These are phyloP conservation scores for Anoncus sp. DNA, from an alignment of 2,888 invertebrate genomes.

Conservation along the genomic window DNA sequence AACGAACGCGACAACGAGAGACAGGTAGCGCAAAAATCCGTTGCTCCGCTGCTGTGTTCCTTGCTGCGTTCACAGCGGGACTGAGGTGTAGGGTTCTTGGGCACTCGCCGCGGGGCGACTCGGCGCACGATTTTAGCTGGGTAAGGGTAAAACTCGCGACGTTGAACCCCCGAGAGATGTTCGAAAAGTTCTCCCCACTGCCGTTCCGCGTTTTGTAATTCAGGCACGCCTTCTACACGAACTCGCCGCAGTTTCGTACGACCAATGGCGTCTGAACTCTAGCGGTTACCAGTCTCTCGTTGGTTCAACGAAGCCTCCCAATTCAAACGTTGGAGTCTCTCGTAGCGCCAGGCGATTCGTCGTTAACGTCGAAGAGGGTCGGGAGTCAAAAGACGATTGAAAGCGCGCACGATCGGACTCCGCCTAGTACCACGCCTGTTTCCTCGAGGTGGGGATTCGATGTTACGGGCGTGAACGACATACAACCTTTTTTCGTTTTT, in stretches of 20 bases:
- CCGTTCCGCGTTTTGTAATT: not conserved
- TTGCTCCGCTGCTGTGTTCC: conserved; percentile 75
- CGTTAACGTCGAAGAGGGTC: not conserved
- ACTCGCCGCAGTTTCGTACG: not conserved
- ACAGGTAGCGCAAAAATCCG: conserved; percentile 67
- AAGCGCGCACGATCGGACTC: conserved; percentile 74
- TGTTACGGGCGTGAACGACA: conserved; percentile 25
- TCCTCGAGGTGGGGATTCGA: conserved; percentile 7
- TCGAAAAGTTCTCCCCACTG: conserved; percentile 56
- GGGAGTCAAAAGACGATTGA: conserved; percentile 34
- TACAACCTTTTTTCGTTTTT: conserved; percentile 11
- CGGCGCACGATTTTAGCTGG: conserved; percentile 73
- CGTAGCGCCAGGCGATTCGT: too few species aligned
- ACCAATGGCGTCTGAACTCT: conserved; percentile 35
- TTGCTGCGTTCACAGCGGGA: conserved; percentile 83
- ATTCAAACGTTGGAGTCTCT: too few species aligned
- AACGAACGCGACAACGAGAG: conserved; percentile 55
- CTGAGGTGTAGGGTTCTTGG: conserved; percentile 77
- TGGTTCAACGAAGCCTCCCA: too few species aligned
- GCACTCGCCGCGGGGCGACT: conserved; percentile 81
- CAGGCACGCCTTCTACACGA: conserved; percentile 57
- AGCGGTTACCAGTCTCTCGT: conserved; percentile 79
- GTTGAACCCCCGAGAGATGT: conserved; percentile 63
- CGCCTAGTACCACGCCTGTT: conserved; percentile 61
- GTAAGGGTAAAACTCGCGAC: conserved; percentile 66